phyloP scores from a whole-genome alignment of 2,888 invertebrate species.

The Apodemia hepburni region DNA sequence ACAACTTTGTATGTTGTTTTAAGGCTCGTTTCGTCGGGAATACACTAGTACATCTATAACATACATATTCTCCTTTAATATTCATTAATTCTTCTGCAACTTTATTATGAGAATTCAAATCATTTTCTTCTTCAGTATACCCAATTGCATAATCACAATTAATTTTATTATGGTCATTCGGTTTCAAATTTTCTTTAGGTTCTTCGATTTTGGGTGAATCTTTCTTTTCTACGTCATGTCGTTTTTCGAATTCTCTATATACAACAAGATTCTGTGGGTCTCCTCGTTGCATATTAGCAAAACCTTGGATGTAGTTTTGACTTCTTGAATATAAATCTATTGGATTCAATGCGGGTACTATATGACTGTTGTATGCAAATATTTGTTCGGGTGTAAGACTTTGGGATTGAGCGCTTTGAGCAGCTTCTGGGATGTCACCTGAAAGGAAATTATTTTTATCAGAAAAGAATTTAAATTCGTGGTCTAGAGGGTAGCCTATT shows the following conservation, averaged over 20 bases:
- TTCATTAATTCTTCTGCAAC: constrained; percentile 51
- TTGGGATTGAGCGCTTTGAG: background rate
- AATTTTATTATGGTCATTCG: constrained; percentile 57
- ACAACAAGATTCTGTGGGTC: constrained; percentile 69
- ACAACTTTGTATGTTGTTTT: constrained; percentile 60
- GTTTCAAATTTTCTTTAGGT: constrained; percentile 66
- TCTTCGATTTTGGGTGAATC: constrained; percentile 33
- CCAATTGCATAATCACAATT: constrained; percentile 41
- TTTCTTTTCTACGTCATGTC: background rate
- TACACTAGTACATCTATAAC: constrained; percentile 61
- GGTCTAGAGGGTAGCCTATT: too few relatives aligned
- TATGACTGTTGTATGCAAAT: constrained; percentile 1
- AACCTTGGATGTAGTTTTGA: constrained; percentile 55
- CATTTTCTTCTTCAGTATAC: constrained; percentile 42
- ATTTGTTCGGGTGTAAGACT: constrained; percentile 5
- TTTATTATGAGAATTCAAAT: constrained; percentile 44
- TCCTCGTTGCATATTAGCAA: constrained; percentile 42
- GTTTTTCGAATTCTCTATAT: constrained; percentile 57
- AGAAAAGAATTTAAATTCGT: too few relatives aligned
- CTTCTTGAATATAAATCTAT: constrained; percentile 51
- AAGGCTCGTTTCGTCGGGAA: constrained; percentile 61
- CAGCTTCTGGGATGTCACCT: background rate
- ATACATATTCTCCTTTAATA: constrained; percentile 63
- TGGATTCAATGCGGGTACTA: constrained; percentile 32
- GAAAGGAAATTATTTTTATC: background rate